phyloP scores from a whole-genome alignment of 2,888 invertebrate species.

The Aleiodes testaceus region DNA sequence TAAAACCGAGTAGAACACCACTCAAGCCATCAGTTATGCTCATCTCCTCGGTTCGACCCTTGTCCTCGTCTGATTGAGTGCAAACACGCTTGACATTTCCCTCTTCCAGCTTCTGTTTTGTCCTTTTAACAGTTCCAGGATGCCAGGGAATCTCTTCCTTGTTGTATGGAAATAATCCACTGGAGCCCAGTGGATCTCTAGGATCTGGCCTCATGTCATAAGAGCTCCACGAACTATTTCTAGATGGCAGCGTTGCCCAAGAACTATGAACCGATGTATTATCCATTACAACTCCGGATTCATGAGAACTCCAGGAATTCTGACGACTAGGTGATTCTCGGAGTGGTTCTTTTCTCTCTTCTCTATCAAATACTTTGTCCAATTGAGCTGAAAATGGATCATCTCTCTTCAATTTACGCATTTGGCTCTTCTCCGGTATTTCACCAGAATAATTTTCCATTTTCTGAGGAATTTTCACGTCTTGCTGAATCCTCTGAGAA shows the following conservation, averaged over 20 bases:
- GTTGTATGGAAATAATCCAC: constrained; percentile 76
- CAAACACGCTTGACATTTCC: constrained; percentile 69
- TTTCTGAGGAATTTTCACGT: too few relatives aligned
- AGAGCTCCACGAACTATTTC: constrained; percentile 83
- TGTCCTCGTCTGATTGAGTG: constrained; percentile 63
- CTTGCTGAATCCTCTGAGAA: too few relatives aligned
- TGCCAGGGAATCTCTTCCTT: constrained; percentile 80
- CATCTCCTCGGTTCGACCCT: constrained; percentile 63
- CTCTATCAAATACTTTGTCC: constrained; percentile 82
- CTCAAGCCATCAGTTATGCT: constrained; percentile 65
- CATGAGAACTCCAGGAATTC: constrained; percentile 85
- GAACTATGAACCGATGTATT: constrained; percentile 86
- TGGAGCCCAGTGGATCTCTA: constrained; percentile 65
- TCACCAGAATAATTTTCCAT: constrained; percentile 40
- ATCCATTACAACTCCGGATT: constrained; percentile 83
- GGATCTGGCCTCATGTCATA: constrained; percentile 77
- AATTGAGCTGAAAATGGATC: constrained; percentile 83
- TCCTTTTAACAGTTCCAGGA: constrained; percentile 81
- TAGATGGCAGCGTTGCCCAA: constrained; percentile 82
- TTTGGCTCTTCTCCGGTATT: constrained; percentile 51
- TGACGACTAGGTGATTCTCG: constrained; percentile 79
- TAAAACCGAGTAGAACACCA: constrained; percentile 67
- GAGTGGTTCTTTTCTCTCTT: constrained; percentile 73
- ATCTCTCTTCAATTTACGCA: constrained; percentile 72
- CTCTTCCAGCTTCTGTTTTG: constrained; percentile 81